These are phyloP conservation scores for Oceanites oceanicus DNA, from an alignment of 2,113 vertebrate genomes.

Conservation along the genomic window DNA sequence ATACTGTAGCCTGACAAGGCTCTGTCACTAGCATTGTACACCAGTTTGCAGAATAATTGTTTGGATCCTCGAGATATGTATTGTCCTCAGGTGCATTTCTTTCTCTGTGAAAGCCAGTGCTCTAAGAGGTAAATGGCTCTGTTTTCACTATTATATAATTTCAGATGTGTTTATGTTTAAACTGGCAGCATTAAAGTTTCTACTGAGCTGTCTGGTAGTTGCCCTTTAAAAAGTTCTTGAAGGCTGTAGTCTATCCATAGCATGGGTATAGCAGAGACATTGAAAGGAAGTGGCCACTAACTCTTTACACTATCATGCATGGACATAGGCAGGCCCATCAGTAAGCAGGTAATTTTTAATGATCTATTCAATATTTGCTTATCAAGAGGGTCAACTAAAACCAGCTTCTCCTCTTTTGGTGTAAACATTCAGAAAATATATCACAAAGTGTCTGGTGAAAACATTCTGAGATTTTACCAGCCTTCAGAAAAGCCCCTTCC, in stretches of 20 bases:
- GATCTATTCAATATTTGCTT: neutral
- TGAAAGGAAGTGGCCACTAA: neutral
- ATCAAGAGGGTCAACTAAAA: neutral
- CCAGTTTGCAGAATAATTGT: neutral
- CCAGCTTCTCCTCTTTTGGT: neutral
- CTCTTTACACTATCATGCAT: neutral
- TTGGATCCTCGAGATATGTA: neutral
- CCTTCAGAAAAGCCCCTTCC: neutral
- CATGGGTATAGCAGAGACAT: neutral
- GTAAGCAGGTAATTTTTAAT: neutral
- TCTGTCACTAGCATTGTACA: neutral
- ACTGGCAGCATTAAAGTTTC: neutral
- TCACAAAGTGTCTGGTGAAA: neutral
- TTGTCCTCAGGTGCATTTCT: neutral
- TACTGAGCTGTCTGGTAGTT: neutral
- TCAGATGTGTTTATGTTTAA: neutral
- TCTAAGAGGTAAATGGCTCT: neutral
- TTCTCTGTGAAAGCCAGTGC: neutral
- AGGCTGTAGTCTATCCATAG: neutral
- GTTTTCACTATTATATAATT: neutral
- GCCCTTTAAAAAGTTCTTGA: neutral
- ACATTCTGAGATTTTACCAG: neutral
- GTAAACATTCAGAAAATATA: neutral
- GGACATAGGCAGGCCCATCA: neutral
- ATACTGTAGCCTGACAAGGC: neutral